Conservation (phyloP, 2,888 invertebrate genomes). For the Dorcus parallelipipedus region DNA sequence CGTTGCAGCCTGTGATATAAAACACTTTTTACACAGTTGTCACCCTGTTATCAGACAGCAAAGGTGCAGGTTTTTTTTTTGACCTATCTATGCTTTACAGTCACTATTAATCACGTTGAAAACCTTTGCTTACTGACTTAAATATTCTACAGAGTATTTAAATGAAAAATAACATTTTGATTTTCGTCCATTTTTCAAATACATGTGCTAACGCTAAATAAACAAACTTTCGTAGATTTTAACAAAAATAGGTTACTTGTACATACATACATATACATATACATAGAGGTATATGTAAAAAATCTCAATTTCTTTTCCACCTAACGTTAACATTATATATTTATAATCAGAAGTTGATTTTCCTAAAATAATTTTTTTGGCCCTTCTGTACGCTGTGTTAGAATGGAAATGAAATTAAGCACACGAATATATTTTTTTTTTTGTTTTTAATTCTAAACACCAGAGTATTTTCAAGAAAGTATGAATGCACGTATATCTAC, state of each 20-base stretch:
- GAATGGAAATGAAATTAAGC: slow-evolving; percentile 21
- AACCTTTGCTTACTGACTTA: slow-evolving; percentile 27
- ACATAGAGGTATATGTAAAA: slow-evolving; percentile 5
- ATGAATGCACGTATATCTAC: slow-evolving; percentile 17
- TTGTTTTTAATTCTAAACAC: slow-evolving; percentile 11
- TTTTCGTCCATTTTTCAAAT: slow-evolving; percentile 17
- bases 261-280: slow-evolving; percentile 6
- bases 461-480: slow-evolving; percentile 16
- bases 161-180: slow-evolving; percentile 12
- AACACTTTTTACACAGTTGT: slow-evolving; percentile 37
- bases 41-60: slow-evolving; percentile 29
- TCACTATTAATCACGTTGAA: slow-evolving; percentile 16
- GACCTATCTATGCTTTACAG: slow-evolving; percentile 14
- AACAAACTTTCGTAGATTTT: slow-evolving; percentile 6
- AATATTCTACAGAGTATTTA: slow-evolving; percentile 11
- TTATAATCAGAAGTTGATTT: slow-evolving; percentile 3
- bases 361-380: slow-evolving; percentile 18
- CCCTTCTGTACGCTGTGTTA: slow-evolving; percentile 14
- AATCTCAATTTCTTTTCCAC: slow-evolving; percentile 18
- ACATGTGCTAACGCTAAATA: slow-evolving; percentile 18
- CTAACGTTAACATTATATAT: slow-evolving; percentile 10
- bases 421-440: slow-evolving; percentile 8
- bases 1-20: slow-evolving; percentile 47
- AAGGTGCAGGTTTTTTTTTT: slow-evolving; percentile 18
- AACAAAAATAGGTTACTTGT: slow-evolving; percentile 17